phyloP scores from a whole-genome alignment of 2,888 invertebrate genomes.

The Trissolcus brochymenae region DNA sequence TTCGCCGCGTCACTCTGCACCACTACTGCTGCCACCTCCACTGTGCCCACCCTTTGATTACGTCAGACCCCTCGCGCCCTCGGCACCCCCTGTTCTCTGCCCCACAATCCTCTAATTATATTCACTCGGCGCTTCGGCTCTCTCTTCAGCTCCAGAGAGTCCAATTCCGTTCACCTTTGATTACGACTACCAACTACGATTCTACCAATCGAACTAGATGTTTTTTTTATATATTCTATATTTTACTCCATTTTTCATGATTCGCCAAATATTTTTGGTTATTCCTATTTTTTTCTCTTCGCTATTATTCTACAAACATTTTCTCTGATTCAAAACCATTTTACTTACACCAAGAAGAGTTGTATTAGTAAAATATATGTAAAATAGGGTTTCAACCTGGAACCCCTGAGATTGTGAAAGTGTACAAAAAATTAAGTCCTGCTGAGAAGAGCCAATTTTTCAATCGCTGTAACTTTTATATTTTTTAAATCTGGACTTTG shows the following conservation, averaged over 20 bases:
- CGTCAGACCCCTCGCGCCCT: slow-evolving; percentile 69
- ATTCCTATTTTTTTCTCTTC: not conserved
- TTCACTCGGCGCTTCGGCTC: slow-evolving; percentile 73
- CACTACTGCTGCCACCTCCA: slow-evolving; percentile 55
- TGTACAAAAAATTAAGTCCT: no score
- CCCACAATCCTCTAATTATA: slow-evolving; percentile 76
- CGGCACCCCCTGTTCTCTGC: slow-evolving; percentile 58
- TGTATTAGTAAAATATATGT: no score
- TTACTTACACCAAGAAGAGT: no score
- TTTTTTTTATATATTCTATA: slow-evolving; percentile 60
- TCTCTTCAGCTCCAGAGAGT: slow-evolving; percentile 71
- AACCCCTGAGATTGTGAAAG: no score
- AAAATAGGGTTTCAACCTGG: no score
- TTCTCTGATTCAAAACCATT: not conserved
- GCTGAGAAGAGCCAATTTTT: no score
- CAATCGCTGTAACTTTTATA: no score
- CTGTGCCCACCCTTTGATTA: slow-evolving; percentile 75
- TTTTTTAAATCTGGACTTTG: no score
- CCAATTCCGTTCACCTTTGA: slow-evolving; percentile 77
- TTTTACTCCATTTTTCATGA: slow-evolving; percentile 13
- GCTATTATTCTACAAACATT: not conserved
- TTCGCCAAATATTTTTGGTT: slow-evolving; percentile 1
- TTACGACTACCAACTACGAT: slow-evolving; percentile 73
- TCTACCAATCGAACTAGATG: slow-evolving; percentile 72
- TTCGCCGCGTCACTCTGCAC: slow-evolving; percentile 56